Evolutionary conservation across 2,797 vertebrate genomes (phyloP), one percentile per base, ranked within the genome.

Genomic region (Uromys caudimaculatus): DNA sequence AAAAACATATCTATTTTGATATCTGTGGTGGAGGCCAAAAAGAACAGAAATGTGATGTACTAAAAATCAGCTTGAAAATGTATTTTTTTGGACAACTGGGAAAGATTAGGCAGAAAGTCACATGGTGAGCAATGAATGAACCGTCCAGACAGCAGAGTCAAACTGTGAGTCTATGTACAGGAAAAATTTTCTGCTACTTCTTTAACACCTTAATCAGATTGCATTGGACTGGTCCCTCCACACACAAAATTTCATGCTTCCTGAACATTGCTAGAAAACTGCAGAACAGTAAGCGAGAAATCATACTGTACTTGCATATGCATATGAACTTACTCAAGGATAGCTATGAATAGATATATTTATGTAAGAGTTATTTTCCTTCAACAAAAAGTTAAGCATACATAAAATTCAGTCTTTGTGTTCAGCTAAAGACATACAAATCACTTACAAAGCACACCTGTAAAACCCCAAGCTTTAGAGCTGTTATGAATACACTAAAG

Each of bases 401-500:
- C 12, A 47, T 35, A 27, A 62, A 85, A 82, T 14, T 6, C 5
- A 21, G 44, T 75, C 6, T 32, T 73, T 91, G 38, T 60, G 44
- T 50, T 86, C 3, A 12, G 14, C n/a, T 47, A 16, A 7, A 47
- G 14, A 38, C 44, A n/a, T 47, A 11, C 13, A 79, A 19, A 6
- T 3, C 44, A 1, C 4, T 29, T 75, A 4, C 1, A 14, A 69
- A 64, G 12, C 16, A 83, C n/a, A 3, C 29, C 12, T 54, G 0
- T 16, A 21, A 60, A 24, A 13, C 2, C 5, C 21, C 21, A 32
- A 54, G 4, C 21, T 41, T 6, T 4, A 14, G 13, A 32, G 10
- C 10, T 85, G 1, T 13, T 24, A 24, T n/a, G 3, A 35, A 0
- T 12, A 6, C 2, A 12, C 41, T 12, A 19, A n/a, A 47, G 19